Percentiles rank a stretch among this genome's conserved stretches.
Conservation (phyloP, 2,797 vertebrate genomes). For the Bryconaethiops microstoma region DNA sequence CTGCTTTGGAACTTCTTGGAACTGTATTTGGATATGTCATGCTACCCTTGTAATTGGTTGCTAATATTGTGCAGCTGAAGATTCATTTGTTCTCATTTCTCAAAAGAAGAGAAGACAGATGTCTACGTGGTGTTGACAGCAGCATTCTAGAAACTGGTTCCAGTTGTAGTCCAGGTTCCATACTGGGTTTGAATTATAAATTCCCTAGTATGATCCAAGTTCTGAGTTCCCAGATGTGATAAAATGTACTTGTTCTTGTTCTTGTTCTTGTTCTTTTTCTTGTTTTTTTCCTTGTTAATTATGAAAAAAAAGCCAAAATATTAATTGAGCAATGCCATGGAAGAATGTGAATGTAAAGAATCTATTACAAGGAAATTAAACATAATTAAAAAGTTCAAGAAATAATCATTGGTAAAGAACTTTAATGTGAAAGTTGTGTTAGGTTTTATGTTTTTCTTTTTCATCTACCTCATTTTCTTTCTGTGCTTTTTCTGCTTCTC, state of each 20-base stretch:
- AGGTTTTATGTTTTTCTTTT: too few species aligned
- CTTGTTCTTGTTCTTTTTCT: not conserved
- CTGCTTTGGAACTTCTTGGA: slow-evolving; percentile 3
- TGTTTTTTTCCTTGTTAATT: too few species aligned
- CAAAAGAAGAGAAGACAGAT: slow-evolving; percentile 20
- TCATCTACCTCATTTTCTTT: too few species aligned
- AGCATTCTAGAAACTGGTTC: not conserved
- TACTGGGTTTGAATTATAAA: not conserved
- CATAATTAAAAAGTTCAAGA: too few species aligned
- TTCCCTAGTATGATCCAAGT: not conserved
- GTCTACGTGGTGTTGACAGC: slow-evolving; percentile 12
- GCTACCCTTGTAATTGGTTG: slow-evolving; percentile 24
- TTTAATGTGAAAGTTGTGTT: too few species aligned
- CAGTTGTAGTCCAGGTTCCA: slow-evolving; percentile 6
- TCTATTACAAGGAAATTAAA: too few species aligned
- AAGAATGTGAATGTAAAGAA: too few species aligned
- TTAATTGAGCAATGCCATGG: too few species aligned
- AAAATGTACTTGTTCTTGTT: not conserved
- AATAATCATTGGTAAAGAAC: too few species aligned
- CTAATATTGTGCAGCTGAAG: slow-evolving; percentile 30
- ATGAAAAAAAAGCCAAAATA: too few species aligned
- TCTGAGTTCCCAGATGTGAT: too few species aligned
- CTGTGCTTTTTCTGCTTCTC: not conserved
- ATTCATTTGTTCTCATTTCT: slow-evolving; percentile 12
- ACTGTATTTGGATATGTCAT: slow-evolving; percentile 17